Conservation (phyloP, 2,797 vertebrate species). For the Tapera naevia region DNA sequence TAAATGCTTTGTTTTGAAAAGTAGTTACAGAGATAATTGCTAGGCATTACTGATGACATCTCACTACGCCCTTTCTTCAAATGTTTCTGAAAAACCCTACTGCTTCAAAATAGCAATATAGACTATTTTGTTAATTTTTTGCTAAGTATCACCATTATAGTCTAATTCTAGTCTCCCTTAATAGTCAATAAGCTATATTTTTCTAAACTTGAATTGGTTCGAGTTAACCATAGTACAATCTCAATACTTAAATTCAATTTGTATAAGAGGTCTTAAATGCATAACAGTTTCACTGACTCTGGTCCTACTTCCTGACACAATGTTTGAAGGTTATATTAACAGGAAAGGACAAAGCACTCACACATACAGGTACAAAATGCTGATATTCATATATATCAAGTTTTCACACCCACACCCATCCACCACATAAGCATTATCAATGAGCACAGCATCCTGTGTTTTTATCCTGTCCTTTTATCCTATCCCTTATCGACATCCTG, state of each 20-base stretch:
- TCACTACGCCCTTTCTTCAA: neutral
- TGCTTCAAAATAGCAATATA: neutral
- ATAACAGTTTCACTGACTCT: neutral
- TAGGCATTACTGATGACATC: neutral
- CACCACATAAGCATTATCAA: neutral
- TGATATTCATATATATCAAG: neutral
- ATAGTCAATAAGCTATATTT: neutral
- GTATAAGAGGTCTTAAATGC: neutral
- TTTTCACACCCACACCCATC: neutral
- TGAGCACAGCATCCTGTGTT: neutral
- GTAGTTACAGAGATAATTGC: slow-evolving; percentile 16
- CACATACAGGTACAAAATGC: neutral
- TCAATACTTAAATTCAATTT: neutral
- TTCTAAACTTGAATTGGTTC: neutral
- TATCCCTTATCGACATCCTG: neutral
- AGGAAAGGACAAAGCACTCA: neutral
- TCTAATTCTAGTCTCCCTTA: neutral
- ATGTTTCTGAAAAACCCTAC: neutral
- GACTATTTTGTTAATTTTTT: too few relatives aligned
- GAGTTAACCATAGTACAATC: neutral
- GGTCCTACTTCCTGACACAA: neutral
- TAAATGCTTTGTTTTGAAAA: neutral
- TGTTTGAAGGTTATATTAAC: neutral
- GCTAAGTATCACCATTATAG: neutral
- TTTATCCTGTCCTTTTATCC: neutral